Evolutionary conservation across 2,113 vertebrate species (phyloP), one percentile per base, ranked within the genome.

Genomic region (Pteruthius melanotis): DNA sequence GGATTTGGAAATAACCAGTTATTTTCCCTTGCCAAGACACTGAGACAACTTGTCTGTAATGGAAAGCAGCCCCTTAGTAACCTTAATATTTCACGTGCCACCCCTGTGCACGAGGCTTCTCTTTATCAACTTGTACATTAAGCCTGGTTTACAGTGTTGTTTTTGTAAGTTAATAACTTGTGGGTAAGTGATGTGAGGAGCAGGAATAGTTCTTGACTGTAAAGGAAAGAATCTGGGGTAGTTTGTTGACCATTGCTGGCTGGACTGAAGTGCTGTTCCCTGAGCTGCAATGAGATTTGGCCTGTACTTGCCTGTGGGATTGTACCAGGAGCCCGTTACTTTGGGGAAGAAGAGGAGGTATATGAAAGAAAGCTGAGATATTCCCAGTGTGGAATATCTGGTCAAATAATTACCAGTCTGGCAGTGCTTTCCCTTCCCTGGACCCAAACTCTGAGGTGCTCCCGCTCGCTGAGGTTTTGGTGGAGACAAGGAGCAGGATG

Each of bases 101-200:
- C 37, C 49, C 24, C 16, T 65, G 53, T 71, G n/a, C 85, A 79
- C 2, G 31, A 93, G 83, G 66, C 52, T 87, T 87, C 66, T 91
- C 66, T 79, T 87, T n/a, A 22, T 87, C 74, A 44, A 4, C 53
- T 74, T 3, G 2, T 91, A 52, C 71, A 68, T 94, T 85, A 69
- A 88, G 42, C 42, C 40, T 88, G 53, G 63, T 83, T 96, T 64
- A 47, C 42, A 27, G 15, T 60, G 53, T 80, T 95, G 57, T 71
- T 94, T 89, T 76, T 87, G 57, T 93, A 91, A 94, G 70, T 68
- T 90, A 87, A 69, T 71, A 85, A 83, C 57, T 72, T 57, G 70
- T 76, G 75, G 49, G 37, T 72, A 47, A 80, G 66, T 69, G 68
- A 49, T 76, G 68, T 21, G 78, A 90, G 70, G 35, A 83, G 63